phyloP scores from a whole-genome alignment of 2,888 invertebrate genomes.

The Scaeva pyrastri region DNA sequence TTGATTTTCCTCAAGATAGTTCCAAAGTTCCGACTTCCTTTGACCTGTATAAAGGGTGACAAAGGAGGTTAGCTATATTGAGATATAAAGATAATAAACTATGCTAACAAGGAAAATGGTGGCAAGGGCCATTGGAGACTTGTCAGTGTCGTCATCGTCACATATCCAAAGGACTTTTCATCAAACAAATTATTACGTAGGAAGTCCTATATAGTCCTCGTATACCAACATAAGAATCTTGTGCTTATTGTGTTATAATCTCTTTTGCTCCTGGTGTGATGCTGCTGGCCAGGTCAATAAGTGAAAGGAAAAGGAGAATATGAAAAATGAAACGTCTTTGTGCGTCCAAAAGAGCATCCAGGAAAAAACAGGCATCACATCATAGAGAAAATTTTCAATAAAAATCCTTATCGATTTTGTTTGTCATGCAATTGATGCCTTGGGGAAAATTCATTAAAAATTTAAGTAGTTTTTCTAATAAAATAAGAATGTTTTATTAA shows the following conservation, averaged over 20 bases:
- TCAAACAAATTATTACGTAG: not conserved
- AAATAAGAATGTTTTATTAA: too few species aligned
- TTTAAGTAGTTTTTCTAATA: too few species aligned
- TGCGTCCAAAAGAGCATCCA: too few species aligned
- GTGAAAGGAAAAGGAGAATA: too few species aligned
- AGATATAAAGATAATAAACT: not conserved
- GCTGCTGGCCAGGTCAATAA: not conserved
- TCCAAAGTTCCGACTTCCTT: not conserved
- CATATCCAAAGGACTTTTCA: conserved; percentile 1
- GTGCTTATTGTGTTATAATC: not conserved
- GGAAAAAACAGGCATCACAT: too few species aligned
- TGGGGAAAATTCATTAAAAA: too few species aligned
- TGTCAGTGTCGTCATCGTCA: not conserved
- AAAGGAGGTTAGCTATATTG: not conserved
- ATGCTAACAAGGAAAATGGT: not conserved
- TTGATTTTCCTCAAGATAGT: not conserved
- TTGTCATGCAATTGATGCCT: too few species aligned
- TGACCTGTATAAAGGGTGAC: not conserved
- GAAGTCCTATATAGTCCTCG: too few species aligned
- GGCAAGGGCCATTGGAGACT: not conserved
- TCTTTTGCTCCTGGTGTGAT: not conserved
- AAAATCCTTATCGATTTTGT: too few species aligned
- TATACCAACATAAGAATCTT: not conserved
- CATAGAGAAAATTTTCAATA: too few species aligned
- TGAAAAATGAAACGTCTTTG: too few species aligned